Percentiles rank a stretch among this genome's conserved stretches.
Conservation (phyloP, 2,888 invertebrate species). For the Criorhina ranunculi region DNA sequence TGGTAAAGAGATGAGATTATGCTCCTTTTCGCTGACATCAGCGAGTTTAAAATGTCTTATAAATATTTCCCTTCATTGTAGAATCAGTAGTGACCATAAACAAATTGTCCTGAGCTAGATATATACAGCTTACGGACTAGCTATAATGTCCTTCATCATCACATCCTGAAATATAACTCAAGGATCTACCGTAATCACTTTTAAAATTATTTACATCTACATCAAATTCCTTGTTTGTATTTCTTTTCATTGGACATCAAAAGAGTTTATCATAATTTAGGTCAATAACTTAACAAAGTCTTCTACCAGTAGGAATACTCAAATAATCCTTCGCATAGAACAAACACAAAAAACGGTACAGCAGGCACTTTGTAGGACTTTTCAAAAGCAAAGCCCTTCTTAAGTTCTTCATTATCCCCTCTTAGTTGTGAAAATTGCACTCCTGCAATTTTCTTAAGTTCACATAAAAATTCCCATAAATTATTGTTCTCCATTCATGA, state of each 20-base stretch:
- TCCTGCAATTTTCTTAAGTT: conserved; percentile 68
- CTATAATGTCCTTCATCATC: no score
- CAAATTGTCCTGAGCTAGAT: no score
- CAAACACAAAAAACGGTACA: conserved; percentile 38
- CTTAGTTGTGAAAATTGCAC: conserved; percentile 60
- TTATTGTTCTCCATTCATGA: conserved; percentile 73
- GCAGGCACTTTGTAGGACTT: conserved; percentile 62
- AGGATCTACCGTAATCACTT: background rate
- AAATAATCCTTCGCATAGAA: background rate
- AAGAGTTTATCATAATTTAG: conserved; percentile 29
- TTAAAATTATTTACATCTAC: background rate
- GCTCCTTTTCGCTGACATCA: no score
- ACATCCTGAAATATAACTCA: no score
- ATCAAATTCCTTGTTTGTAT: background rate
- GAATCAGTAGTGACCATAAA: no score
- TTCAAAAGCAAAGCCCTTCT: conserved; percentile 36
- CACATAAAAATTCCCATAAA: conserved; percentile 75
- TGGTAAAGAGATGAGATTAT: no score
- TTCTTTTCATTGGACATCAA: conserved; percentile 3
- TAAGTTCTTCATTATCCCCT: conserved; percentile 31
- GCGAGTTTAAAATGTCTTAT: no score
- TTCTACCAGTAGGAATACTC: background rate
- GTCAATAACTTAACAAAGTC: conserved; percentile 51
- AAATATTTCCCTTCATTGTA: no score
- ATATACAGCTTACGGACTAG: no score